Conservation (phyloP, 2,797 vertebrate genomes). For the Buphagus erythrorhynchus region DNA sequence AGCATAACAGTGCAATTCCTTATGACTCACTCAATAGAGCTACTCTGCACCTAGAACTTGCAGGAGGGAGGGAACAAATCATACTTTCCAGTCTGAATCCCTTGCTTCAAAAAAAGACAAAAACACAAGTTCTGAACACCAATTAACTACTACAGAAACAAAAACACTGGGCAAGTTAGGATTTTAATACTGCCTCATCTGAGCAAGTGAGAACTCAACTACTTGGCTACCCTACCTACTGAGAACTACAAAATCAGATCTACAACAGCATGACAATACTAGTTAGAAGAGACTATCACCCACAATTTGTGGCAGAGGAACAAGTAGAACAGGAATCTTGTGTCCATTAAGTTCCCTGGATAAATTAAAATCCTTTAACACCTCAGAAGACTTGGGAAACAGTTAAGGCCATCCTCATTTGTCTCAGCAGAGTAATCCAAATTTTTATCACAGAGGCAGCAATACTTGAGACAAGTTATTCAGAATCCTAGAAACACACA, state of each 20-base stretch:
- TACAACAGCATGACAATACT: not conserved
- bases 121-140: fast-evolving
- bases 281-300: not conserved
- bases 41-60: not conserved
- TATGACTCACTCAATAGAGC: not conserved
- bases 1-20: not conserved
- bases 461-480: not conserved
- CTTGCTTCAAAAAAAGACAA: not conserved
- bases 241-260: not conserved
- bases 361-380: not conserved
- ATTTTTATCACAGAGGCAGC: not conserved
- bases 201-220: fast-evolving
- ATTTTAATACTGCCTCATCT: not conserved
- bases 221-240: not conserved
- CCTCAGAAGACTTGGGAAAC: not conserved
- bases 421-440: not conserved
- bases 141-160: not conserved
- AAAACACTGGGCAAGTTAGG: fast-evolving
- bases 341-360: not conserved
- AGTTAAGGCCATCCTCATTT: not conserved
- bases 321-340: not conserved
- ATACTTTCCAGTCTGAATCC: not conserved
- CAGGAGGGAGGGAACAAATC: not conserved
- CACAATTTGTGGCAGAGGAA: not conserved
- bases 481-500: not conserved